A percentile compares a stretch with the other conserved stretches of the same genome.
Evolutionary conservation across 2,797 vertebrate species (phyloP).

Genomic region (Agapornis canus): DNA sequence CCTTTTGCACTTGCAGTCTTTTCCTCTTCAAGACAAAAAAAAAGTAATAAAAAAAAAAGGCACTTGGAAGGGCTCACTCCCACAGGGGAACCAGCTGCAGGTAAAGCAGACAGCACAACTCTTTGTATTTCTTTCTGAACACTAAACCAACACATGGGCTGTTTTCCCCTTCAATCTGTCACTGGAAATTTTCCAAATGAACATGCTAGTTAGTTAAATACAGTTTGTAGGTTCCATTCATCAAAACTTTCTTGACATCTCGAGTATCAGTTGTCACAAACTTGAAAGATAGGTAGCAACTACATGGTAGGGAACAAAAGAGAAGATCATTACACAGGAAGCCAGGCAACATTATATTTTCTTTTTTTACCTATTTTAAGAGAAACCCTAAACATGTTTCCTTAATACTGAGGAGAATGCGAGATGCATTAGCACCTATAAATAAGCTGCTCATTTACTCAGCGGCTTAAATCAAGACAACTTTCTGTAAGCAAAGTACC

Average conservation of each 20-base stretch:
- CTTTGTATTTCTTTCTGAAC: conserved; percentile 35
- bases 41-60: background rate
- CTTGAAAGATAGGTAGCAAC: conserved; percentile 66
- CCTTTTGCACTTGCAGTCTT: conserved; percentile 39
- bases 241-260: conserved; percentile 68
- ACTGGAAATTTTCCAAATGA: conserved; percentile 48
- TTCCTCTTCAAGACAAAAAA: conserved; percentile 35
- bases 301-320: conserved; percentile 74
- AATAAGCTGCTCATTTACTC: background rate
- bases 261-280: conserved; percentile 68
- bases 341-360: conserved; percentile 22
- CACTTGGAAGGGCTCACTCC: background rate
- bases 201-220: conserved; percentile 74
- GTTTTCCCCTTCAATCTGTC: conserved; percentile 31
- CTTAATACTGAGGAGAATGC: background rate
- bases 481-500: background rate
- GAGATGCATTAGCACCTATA: background rate
- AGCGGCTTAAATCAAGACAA: background rate
- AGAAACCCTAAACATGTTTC: background rate
- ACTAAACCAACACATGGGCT: conserved; percentile 8
- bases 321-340: conserved; percentile 69
- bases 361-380: conserved; percentile 36
- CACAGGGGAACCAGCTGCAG: conserved; percentile 45
- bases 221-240: conserved; percentile 67
- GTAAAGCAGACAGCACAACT: conserved; percentile 51